Evolutionary conservation across 2,113 vertebrate species (phyloP), one percentile per base, ranked within the genome.

Genomic region (Silurus glanis): DNA sequence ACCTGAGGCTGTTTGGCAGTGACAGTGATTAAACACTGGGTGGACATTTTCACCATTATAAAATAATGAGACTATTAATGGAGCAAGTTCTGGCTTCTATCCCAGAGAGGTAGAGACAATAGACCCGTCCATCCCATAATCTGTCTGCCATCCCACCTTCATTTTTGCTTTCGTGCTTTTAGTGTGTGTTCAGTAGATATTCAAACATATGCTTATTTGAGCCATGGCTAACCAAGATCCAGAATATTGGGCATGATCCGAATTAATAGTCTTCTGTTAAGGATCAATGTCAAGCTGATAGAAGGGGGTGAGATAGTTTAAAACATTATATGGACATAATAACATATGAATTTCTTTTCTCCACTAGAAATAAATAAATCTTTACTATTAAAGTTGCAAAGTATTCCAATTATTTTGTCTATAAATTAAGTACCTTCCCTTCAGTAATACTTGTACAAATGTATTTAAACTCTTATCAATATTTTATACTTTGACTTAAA

Each of bases 11-110:
- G 19, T 80, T 47, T 62, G 16, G 19, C 74, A 67, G 25, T 85
- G 91, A 90, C 92, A 92, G 85, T 93, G 93, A 93, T 94, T 84
- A 90, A 93, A 89, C 85, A 85, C 69, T 83, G 87, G 49, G 19
- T 51, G 83, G 59, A 56, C 58, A 66, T 88, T 91, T 85, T 83
- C 88, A 88, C 84, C 62, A 69, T 55, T 0, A 76, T 92, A 92
- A 94, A 93, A 94, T 37, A 93, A 94, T 93, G 89, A 94, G 92
- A 90, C 90, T 87, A 92, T 93, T 92, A 93, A 91, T 82, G 37
- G 82, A 10, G 67, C 83, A 87, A 72, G 84, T 85, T 83, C 69
- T 81, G 84, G n/a, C 66, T 59, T 51, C 78, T 84, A 85, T 67
- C 61, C 61, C 87, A 84, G 87, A 82, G 61, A 76, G 28, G 56